phyloP scores from a whole-genome alignment of 2,888 invertebrate species.

The Ophion costatus region DNA sequence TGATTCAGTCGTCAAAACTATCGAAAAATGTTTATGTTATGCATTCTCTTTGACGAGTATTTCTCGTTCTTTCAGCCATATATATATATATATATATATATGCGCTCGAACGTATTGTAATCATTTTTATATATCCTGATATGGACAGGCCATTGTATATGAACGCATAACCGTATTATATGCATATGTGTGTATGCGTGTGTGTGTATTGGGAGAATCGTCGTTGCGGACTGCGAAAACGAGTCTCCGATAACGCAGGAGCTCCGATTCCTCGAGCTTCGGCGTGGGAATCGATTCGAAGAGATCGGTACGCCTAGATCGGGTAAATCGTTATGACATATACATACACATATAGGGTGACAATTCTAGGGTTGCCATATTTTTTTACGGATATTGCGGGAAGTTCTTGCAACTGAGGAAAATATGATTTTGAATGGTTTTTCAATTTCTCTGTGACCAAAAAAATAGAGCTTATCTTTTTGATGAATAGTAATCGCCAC shows the following conservation, averaged over 20 bases:
- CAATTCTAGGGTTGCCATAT: too few relatives aligned
- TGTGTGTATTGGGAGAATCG: constrained; percentile 48
- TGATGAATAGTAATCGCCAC: too few relatives aligned
- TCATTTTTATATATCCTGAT: not conserved
- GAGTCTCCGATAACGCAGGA: constrained; percentile 67
- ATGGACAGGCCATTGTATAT: constrained; percentile 3
- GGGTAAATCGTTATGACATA: constrained; percentile 55
- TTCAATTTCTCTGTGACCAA: too few relatives aligned
- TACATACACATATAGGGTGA: not conserved
- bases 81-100: constrained; percentile 14
- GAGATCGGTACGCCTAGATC: constrained; percentile 65
- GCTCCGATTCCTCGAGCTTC: constrained; percentile 65
- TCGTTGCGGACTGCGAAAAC: constrained; percentile 58
- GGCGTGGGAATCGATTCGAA: constrained; percentile 70
- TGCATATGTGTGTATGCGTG: not conserved
- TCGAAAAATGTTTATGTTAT: too few relatives aligned
- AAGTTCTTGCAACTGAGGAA: too few relatives aligned
- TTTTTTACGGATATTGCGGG: too few relatives aligned
- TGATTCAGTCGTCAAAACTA: too few relatives aligned
- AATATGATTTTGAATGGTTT: too few relatives aligned
- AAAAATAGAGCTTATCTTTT: too few relatives aligned
- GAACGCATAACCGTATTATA: constrained; percentile 3
- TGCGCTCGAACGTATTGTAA: not conserved
- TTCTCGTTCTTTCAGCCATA: not conserved
- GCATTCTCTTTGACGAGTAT: too few relatives aligned